Conservation (phyloP, 1,140 invertebrate genomes). For the Psilanteris sp. region DNA sequence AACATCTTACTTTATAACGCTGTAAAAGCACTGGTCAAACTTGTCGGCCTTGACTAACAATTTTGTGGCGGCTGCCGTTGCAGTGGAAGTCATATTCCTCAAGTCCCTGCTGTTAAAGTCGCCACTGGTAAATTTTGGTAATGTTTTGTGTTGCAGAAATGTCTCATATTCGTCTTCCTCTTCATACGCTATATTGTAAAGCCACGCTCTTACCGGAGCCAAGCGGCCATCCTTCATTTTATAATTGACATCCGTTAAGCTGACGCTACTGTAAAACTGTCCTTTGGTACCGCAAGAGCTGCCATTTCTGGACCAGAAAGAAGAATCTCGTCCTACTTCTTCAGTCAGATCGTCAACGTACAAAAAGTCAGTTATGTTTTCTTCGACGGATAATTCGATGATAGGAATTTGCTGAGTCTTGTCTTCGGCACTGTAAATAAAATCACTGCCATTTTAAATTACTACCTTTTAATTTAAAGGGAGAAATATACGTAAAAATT, state of each 20-base stretch:
- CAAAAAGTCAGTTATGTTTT: slow-evolving; percentile 68
- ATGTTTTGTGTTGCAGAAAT: slow-evolving; percentile 71
- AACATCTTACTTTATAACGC: too few relatives aligned
- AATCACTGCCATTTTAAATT: too few relatives aligned
- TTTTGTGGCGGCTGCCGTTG: slow-evolving; percentile 74
- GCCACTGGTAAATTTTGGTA: slow-evolving; percentile 54
- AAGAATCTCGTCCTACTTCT: slow-evolving; percentile 40
- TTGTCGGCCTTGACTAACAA: slow-evolving; percentile 70
- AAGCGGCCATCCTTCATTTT: slow-evolving; percentile 4
- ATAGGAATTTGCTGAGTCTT: slow-evolving; percentile 36
- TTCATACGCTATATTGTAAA: slow-evolving; percentile 65
- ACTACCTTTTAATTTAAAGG: too few relatives aligned
- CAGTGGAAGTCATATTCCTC: slow-evolving; percentile 67
- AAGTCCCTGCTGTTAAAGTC: slow-evolving; percentile 52
- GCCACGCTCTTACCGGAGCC: slow-evolving; percentile 68
- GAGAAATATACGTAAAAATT: too few relatives aligned
- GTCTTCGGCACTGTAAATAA: slow-evolving; percentile 50
- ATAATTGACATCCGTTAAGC: neutral
- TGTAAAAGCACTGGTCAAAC: too few relatives aligned
- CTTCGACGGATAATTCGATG: slow-evolving; percentile 39
- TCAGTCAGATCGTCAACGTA: slow-evolving; percentile 69
- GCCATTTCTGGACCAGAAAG: slow-evolving; percentile 1
- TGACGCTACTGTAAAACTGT: slow-evolving; percentile 5
- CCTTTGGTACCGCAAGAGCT: neutral
- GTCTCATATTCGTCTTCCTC: slow-evolving; percentile 68